A percentile compares a stretch with the other conserved stretches of the same genome.
phyloP scores from a whole-genome alignment of 2,888 invertebrate genomes.

The Lepidochrysops patricia region DNA sequence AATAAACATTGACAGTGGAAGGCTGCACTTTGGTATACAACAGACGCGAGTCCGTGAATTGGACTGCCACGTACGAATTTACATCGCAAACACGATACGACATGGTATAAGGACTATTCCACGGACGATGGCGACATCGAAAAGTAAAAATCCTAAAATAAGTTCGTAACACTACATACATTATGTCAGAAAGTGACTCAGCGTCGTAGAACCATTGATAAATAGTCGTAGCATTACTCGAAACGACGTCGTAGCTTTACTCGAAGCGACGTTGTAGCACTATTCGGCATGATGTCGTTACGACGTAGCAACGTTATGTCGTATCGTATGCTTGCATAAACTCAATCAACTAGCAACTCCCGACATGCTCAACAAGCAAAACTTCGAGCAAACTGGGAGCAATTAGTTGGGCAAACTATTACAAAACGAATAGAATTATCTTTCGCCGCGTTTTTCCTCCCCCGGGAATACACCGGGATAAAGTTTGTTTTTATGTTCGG shows the following conservation, averaged over 20 bases:
- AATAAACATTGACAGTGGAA: background rate
- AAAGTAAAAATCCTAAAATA: no score
- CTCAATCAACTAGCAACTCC: background rate
- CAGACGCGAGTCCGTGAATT: background rate
- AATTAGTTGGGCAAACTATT: background rate
- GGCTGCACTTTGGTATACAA: background rate
- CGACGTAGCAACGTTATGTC: no score
- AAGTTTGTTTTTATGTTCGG: background rate
- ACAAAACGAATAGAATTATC: background rate
- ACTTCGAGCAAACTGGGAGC: background rate
- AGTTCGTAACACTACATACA: no score
- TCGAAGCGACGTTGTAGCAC: background rate
- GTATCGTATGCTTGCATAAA: background rate
- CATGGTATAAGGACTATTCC: background rate
- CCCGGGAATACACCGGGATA: background rate
- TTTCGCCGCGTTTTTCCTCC: background rate
- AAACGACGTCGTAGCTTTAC: background rate
- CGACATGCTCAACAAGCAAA: background rate
- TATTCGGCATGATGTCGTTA: no score
- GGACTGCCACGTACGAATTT: background rate
- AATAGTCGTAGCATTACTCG: background rate
- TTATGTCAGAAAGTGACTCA: background rate
- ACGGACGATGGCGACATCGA: no score
- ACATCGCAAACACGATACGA: background rate
- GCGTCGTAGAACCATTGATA: background rate